Evolutionary conservation across 2,797 vertebrate genomes (phyloP).

Genomic region (Channallabes apus): DNA sequence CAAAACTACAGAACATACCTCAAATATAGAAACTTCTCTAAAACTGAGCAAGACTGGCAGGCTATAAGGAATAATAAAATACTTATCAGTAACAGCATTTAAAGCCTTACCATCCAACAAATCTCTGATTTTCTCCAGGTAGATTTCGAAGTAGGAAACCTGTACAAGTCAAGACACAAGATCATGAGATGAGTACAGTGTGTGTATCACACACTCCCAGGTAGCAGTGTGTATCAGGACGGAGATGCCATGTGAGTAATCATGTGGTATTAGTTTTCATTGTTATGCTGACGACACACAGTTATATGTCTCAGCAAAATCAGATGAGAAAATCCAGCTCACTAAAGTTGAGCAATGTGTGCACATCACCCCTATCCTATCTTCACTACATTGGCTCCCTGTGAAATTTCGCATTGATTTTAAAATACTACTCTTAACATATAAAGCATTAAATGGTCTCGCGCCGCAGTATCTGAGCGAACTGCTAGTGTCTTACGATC

Average conservation of each 20-base stretch:
- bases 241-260: background rate
- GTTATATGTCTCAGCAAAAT: too few relatives aligned
- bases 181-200: background rate
- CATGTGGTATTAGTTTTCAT: too few relatives aligned
- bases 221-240: background rate
- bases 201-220: background rate
- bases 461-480: too few relatives aligned
- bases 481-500: too few relatives aligned
- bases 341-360: too few relatives aligned
- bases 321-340: too few relatives aligned
- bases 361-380: too few relatives aligned
- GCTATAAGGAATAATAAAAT: background rate
- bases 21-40: background rate
- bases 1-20: background rate
- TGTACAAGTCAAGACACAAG: background rate
- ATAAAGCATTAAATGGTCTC: too few relatives aligned
- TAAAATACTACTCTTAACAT: too few relatives aligned
- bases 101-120: conserved; percentile 77
- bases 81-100: background rate
- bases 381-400: too few relatives aligned
- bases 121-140: conserved; percentile 93
- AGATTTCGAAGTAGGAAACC: conserved; percentile 86
- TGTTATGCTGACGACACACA: too few relatives aligned
- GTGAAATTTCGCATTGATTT: too few relatives aligned
- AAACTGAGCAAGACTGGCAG: background rate